Conservation (phyloP, 2,113 vertebrate genomes). For the Notothenia coriiceps region DNA sequence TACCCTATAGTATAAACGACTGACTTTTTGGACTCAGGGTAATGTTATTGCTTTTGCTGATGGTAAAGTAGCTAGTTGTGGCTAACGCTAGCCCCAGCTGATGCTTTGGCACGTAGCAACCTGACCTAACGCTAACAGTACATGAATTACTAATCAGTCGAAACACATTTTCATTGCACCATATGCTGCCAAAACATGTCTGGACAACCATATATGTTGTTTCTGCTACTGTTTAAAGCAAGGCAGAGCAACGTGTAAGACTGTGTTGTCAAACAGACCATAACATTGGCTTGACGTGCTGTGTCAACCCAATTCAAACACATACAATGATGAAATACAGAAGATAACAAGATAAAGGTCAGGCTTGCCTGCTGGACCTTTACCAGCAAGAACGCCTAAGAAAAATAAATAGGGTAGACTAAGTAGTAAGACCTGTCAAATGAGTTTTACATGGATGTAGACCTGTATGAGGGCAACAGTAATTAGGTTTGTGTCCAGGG, state of each 20-base stretch:
- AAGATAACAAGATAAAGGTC: not conserved
- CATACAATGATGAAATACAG: constrained; percentile 14
- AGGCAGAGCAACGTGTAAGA: not conserved
- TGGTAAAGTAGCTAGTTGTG: constrained; percentile 4
- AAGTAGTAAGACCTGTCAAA: not conserved
- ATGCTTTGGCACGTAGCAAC: not conserved
- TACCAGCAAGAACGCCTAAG: not conserved
- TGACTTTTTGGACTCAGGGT: not conserved
- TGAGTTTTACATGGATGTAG: constrained; percentile 1
- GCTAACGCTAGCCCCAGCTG: constrained; percentile 46
- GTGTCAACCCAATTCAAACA: not conserved
- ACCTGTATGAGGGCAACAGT: not conserved
- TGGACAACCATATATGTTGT: not conserved
- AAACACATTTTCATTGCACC: not conserved
- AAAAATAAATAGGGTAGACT: not conserved
- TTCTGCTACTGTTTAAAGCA: not conserved
- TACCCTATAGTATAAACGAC: not conserved
- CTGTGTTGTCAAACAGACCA: constrained; percentile 17
- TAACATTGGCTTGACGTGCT: not conserved
- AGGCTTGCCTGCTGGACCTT: not conserved
- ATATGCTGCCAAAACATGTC: not conserved
- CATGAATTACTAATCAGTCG: not conserved
- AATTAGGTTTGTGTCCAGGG: not conserved
- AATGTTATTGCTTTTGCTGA: not conserved
- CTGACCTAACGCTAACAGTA: not conserved